Evolutionary conservation across 2,797 vertebrate genomes (phyloP), one percentile per base, ranked within the genome.

Genomic region (Sebastes hubbsi): DNA sequence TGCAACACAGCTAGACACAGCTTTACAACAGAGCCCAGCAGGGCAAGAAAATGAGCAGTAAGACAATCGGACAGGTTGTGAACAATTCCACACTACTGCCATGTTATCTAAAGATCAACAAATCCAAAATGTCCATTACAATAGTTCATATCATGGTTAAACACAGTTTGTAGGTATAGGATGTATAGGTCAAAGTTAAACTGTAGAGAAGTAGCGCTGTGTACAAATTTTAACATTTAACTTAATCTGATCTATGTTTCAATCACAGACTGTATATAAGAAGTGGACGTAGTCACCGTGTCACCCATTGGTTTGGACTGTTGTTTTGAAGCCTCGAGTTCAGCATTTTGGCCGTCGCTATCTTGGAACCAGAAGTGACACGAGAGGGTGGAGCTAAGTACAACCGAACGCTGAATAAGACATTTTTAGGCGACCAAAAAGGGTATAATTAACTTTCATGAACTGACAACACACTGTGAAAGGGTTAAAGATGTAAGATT

Each of bases 21-120:
- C 8, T 27, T 68, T 34, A 74, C 49, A 76, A 61, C 32, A 83
- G 65, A 74, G 24, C 24, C 63, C 14, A 65, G 61, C 32, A 78
- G 36, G 54, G 25, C n/a, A n/a, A 56, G 30, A n/a, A 87, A 82
- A 69, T 62, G 59, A 77, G 66, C 70, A 75, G 65, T 65, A 29
- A 14, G 6, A 72, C 22, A 52, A 22, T 54, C 42, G 46, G 77
- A 72, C 77, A 82, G 52, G 60, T 74, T 72, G 52, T 30, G 65
- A 77, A 77, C 32, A 78, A 68, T 80, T 66, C 18, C 27, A 71
- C 29, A 32, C 25, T 29, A 60, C 52, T 87, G 64, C 58, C 59
- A 65, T 61, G 10, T 72, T 38, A 68, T 54, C 42, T 30, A 22
- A 49, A 59, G 49, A 61, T 10, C 6, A 55, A 74, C 7, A 55